Evolutionary conservation across 2,113 vertebrate species (phyloP), one percentile per base, ranked within the genome.

Genomic region (Coreoperca whiteheadi): DNA sequence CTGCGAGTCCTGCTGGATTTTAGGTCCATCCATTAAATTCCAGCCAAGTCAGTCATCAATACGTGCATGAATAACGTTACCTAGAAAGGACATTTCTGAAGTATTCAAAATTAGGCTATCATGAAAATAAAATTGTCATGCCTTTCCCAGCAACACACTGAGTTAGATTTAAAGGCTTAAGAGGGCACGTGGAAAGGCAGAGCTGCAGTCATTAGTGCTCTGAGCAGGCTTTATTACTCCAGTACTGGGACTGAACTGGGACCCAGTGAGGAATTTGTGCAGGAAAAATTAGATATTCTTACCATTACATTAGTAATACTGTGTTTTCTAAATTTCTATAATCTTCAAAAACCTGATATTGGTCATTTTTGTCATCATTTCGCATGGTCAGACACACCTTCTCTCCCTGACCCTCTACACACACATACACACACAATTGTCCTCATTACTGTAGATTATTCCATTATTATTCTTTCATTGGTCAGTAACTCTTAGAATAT

Each of bases 301-400:
- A 53, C 3, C 25, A 6, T n/a, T 48, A 66, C 12, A 1, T 81
- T 34, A 84, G 30, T 71, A 71, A 59, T 70, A 30, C 7, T 53
- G 12, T 67, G 20, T 89, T 74, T 79, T 63, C 32, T 79, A 80
- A 32, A 69, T 14, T 46, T 68, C 8, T 67, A 23, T 28, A 54
- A 21, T 61, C 59, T 80, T 80, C 6, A 72, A 85, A 87, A 84
- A 59, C 83, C 83, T 88, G 73, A 85, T 81, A 60, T 79, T 59
- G 37, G 25, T 54, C 2, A 64, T 72, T 77, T 64, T 54, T 77
- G 2, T 69, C 8, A 53, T 71, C 11, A 23, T 57, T 20, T 77
- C 23, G 37, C 28, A 43, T 11, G 46, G 63, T 30, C 53, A 77
- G 18, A 78, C 30, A 68, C 68, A 48, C 14, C 6, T 11, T 21